Conservation (phyloP, 2,797 vertebrate species). For the Valencia hispanica region DNA sequence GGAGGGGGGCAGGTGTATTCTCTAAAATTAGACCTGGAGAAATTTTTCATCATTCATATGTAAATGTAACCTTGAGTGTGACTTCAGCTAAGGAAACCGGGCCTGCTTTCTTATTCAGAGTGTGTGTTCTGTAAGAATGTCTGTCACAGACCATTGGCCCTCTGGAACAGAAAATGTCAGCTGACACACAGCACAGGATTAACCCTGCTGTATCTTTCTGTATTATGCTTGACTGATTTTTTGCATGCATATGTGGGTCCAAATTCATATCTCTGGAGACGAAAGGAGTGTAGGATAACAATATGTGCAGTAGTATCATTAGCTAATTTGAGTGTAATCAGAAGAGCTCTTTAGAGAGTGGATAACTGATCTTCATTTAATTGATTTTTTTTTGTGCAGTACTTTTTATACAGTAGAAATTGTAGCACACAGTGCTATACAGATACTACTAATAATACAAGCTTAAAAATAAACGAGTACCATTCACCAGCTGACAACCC, state of each 20-base stretch:
- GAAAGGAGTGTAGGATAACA: not conserved
- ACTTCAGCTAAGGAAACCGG: not conserved
- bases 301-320: not conserved
- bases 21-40: not conserved
- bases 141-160: constrained; percentile 8
- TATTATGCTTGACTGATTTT: not conserved
- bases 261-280: not conserved
- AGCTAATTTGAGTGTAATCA: not conserved
- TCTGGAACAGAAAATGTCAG: constrained; percentile 5
- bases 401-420: not conserved
- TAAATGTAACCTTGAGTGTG: not conserved
- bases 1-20: not conserved
- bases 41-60: not conserved
- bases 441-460: not conserved
- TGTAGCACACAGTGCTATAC: not conserved
- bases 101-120: constrained; percentile 5
- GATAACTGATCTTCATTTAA: not conserved
- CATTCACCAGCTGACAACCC: not conserved
- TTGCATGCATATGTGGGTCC: not conserved
- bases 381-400: not conserved
- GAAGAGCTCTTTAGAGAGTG: not conserved
- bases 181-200: constrained; percentile 1
- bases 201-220: constrained; percentile 3
- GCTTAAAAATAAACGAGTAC: not conserved
- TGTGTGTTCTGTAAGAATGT: constrained; percentile 2